Percentiles rank a stretch among this genome's conserved stretches.
Evolutionary conservation across 2,888 invertebrate genomes (phyloP).

Genomic region (Scaptomyza cyrtandrae): DNA sequence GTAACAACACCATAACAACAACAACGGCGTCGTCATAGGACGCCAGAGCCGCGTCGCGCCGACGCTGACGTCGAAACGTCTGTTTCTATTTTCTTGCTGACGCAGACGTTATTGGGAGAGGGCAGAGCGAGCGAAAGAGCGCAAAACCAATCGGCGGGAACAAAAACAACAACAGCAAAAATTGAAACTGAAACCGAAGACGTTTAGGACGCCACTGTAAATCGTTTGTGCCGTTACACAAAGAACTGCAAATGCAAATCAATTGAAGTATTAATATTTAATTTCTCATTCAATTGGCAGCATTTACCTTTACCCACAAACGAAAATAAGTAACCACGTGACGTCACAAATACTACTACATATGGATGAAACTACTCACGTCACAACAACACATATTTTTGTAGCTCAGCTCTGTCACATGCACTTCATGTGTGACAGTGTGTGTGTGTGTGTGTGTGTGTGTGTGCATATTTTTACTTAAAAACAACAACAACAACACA

Average conservation of each 20-base stretch:
- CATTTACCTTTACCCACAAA: conserved; percentile 9
- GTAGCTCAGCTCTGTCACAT: conserved; percentile 4
- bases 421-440: conserved; percentile 10
- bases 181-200: conserved; percentile 19
- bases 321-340: conserved; percentile 23
- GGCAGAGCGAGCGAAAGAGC: conserved; percentile 6
- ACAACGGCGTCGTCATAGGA: conserved; percentile 47
- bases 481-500: conserved; percentile 2
- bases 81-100: conserved; percentile 73
- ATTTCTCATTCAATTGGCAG: conserved; percentile 15
- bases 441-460: conserved; percentile 9
- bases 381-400: conserved; percentile 15
- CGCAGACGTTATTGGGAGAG: conserved; percentile 50
- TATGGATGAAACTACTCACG: conserved; percentile 1
- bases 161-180: conserved; percentile 7
- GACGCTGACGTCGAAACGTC: conserved; percentile 12
- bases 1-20: conserved; percentile 18
- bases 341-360: conserved; percentile 35
- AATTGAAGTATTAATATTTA: conserved; percentile 30
- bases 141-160: not conserved
- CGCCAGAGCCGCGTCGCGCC: conserved; percentile 38
- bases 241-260: conserved; percentile 37
- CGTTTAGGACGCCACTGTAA: conserved; percentile 36
- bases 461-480: conserved; percentile 12
- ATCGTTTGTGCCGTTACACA: conserved; percentile 9